Percentiles rank a stretch among this genome's conserved stretches.
Evolutionary conservation across 2,113 vertebrate genomes (phyloP).

Genomic region (Corvus cornix): DNA sequence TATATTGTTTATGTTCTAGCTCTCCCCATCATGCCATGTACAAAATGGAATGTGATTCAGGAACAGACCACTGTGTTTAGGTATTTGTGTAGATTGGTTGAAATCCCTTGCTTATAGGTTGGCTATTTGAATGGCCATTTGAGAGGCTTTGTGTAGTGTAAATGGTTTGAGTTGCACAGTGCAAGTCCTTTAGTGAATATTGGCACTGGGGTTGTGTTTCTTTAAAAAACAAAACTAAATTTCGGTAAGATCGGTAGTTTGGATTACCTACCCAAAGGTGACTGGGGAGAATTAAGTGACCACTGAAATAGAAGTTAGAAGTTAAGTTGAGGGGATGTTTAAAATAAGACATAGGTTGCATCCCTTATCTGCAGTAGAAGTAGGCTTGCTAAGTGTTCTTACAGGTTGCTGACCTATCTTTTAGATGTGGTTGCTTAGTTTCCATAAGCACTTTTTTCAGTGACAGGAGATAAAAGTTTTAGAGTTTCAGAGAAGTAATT

Average conservation of each 20-base stretch:
- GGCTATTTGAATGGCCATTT: not conserved
- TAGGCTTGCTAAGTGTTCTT: not conserved
- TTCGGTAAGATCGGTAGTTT: not conserved
- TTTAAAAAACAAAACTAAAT: not conserved
- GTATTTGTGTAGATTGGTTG: not conserved
- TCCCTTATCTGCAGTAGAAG: not conserved
- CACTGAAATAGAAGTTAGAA: not conserved
- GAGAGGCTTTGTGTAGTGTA: not conserved
- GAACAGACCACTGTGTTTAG: not conserved
- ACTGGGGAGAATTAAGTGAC: not conserved
- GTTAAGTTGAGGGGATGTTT: not conserved
- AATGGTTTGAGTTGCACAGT: not conserved
- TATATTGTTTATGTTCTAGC: rapidly evolving
- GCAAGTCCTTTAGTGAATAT: not conserved
- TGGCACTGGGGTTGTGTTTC: not conserved
- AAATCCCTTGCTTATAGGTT: not conserved
- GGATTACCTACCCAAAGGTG: not conserved
- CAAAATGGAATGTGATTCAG: not conserved
- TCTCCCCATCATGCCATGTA: not conserved
- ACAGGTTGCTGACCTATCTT: not conserved
- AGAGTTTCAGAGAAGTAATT: not conserved
- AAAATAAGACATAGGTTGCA: not conserved
- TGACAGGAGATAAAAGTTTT: not conserved
- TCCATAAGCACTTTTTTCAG: not conserved
- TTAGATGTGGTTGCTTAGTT: not conserved